These are phyloP conservation scores for Akabosia matsudoensis DNA, from an alignment of 1,140 invertebrate species.

Conservation along the genomic window DNA sequence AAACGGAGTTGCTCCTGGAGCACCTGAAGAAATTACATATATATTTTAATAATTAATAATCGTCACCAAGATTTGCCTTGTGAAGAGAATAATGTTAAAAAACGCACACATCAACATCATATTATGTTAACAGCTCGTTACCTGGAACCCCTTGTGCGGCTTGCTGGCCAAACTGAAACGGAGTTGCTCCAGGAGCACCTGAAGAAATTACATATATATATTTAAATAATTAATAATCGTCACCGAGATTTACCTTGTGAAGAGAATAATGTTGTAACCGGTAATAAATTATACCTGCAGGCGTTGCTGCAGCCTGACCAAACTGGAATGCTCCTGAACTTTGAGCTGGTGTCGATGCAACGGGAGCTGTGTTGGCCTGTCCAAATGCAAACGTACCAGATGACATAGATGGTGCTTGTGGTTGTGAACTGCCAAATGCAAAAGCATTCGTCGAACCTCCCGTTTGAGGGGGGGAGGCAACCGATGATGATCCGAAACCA, in stretches of 20 bases:
- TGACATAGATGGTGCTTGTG: too few species aligned
- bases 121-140: neutral
- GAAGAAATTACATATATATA: neutral
- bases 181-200: neutral
- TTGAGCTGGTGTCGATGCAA: neutral
- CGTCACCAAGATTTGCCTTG: neutral
- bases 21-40: neutral
- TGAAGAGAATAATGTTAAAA: too few species aligned
- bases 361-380: neutral
- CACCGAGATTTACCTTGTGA: neutral
- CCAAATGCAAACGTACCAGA: neutral
- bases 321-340: slow-evolving; percentile 26
- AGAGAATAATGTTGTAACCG: too few species aligned
- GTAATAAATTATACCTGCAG: neutral
- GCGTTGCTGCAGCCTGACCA: neutral
- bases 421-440: too few species aligned
- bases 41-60: too few species aligned
- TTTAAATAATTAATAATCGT: too few species aligned
- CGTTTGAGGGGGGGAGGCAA: too few species aligned
- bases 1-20: neutral
- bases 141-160: neutral
- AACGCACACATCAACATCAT: too few species aligned
- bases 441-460: too few species aligned
- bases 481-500: too few species aligned
- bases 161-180: slow-evolving; percentile 25